Conservation (phyloP, 2,113 vertebrate genomes). For the Micronycteris hirsuta region DNA sequence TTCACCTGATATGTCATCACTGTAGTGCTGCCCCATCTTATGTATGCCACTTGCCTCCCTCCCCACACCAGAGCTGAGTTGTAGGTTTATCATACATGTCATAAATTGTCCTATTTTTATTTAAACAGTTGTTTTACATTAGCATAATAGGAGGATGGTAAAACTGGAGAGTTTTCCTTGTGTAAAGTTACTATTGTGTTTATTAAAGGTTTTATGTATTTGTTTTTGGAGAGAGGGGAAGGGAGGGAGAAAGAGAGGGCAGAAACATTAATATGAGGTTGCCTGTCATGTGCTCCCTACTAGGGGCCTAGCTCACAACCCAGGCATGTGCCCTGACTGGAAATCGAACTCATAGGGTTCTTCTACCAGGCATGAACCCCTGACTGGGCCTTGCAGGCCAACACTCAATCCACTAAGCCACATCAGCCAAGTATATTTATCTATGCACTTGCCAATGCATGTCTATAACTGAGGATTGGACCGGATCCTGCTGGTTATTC, state of each 20-base stretch:
- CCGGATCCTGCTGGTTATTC: background rate
- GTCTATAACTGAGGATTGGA: background rate
- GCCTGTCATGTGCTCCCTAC: too few species aligned
- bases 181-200: background rate
- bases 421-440: background rate
- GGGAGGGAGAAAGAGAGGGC: too few species aligned
- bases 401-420: too few species aligned
- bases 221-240: too few species aligned
- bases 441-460: background rate
- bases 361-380: too few species aligned
- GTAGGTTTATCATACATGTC: background rate
- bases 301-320: too few species aligned
- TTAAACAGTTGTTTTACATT: background rate
- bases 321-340: too few species aligned
- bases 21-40: background rate
- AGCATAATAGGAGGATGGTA: background rate
- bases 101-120: background rate
- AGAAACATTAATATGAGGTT: too few species aligned
- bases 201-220: too few species aligned
- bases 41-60: fast-evolving
- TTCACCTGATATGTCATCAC: background rate
- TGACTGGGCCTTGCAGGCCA: too few species aligned
- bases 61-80: background rate
- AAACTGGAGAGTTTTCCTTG: background rate
- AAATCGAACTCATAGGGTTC: too few species aligned